phyloP scores from a whole-genome alignment of 2,113 vertebrate genomes.

The Centropus unirufus region DNA sequence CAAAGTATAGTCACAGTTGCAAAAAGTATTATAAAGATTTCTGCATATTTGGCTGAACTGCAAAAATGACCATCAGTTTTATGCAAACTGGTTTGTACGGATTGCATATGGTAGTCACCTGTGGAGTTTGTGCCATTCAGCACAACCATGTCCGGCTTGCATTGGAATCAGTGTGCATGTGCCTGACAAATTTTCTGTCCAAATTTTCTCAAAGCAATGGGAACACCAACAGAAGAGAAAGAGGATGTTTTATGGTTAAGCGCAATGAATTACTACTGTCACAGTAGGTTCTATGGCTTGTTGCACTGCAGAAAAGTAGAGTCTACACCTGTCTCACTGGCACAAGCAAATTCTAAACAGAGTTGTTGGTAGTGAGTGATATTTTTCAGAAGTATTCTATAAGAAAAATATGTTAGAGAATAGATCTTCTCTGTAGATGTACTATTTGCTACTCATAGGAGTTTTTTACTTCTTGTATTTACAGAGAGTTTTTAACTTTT shows the following conservation, averaged over 20 bases:
- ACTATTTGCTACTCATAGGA: background rate
- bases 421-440: background rate
- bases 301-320: background rate
- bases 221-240: background rate
- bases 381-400: background rate
- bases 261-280: background rate
- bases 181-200: background rate
- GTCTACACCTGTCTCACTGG: background rate
- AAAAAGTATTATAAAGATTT: background rate
- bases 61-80: background rate
- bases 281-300: rapidly evolving
- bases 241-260: background rate
- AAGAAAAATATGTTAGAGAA: background rate
- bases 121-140: background rate
- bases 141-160: background rate
- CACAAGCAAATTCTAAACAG: too few species aligned
- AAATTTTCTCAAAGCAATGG: background rate
- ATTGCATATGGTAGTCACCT: rapidly evolving
- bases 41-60: background rate
- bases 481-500: background rate
- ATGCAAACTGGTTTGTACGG: background rate
- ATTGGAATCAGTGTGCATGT: background rate
- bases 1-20: background rate
- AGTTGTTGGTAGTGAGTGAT: background rate
- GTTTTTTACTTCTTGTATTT: background rate